A percentile compares a stretch with the other conserved stretches of the same genome.
phyloP scores from a whole-genome alignment of 1,140 invertebrate species.

The Trypoxylus dichotomus region DNA sequence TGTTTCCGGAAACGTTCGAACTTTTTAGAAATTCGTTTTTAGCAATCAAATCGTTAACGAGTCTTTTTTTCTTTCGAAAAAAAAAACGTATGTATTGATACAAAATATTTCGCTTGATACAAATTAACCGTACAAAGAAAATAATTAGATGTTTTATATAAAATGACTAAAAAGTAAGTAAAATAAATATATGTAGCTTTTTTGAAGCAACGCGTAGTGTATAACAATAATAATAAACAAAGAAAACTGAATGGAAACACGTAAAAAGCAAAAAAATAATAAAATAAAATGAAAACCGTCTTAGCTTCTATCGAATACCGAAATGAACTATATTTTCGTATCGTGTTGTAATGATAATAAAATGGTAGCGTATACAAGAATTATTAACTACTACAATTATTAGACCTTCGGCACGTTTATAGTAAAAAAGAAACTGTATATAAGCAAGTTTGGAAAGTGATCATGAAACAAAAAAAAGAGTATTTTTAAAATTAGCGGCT shows the following conservation, averaged over 20 bases:
- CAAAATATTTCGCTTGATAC: slow-evolving; percentile 25
- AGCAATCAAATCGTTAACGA: background rate
- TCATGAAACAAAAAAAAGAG: background rate
- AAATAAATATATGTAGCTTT: slow-evolving; percentile 32
- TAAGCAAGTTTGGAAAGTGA: slow-evolving; percentile 4
- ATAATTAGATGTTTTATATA: slow-evolving; percentile 32
- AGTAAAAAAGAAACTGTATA: slow-evolving; percentile 24
- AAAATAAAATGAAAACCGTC: slow-evolving; percentile 29
- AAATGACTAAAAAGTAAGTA: slow-evolving; percentile 3
- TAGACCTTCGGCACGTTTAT: slow-evolving; percentile 15
- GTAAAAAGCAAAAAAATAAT: slow-evolving; percentile 6
- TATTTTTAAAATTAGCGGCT: slow-evolving; percentile 26
- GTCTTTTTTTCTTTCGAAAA: background rate
- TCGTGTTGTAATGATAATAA: slow-evolving; percentile 26
- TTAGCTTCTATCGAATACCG: slow-evolving; percentile 34
- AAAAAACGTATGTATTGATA: slow-evolving; percentile 6
- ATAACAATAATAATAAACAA: background rate
- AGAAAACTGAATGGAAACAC: slow-evolving; percentile 28
- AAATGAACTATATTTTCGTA: slow-evolving; percentile 36
- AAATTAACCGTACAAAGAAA: slow-evolving; percentile 30
- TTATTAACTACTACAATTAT: background rate
- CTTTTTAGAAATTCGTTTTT: background rate
- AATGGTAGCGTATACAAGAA: slow-evolving; percentile 25
- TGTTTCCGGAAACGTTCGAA: background rate
- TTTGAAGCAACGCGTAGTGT: slow-evolving; percentile 32